Evolutionary conservation across 2,113 vertebrate genomes (phyloP), one percentile per base, ranked within the genome.

Genomic region (Psettodes erumei): DNA sequence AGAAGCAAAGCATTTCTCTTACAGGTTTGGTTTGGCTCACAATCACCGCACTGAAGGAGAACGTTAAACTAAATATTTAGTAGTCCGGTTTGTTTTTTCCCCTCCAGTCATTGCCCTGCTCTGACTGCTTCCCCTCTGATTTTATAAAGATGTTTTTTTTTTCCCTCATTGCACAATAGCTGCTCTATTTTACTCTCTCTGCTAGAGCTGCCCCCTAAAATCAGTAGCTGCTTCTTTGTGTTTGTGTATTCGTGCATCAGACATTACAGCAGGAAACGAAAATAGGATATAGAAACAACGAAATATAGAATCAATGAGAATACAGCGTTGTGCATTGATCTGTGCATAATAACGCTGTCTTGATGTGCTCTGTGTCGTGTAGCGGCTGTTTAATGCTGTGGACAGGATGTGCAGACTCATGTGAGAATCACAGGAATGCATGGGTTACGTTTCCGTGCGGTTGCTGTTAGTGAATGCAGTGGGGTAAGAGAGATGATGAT

Each of bases 1-100:
- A 32, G 64, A 75, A 75, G 56, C 37, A 50, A 72, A 81, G 38
- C 54, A 47, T 72, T 70, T 77, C 80, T 85, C 71, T 76, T 53
- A 32, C 64, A 71, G 77, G 51, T 82, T 86, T 82, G 71, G 53
- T 84, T 83, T 86, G 80, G 85, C 82, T 71, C 68, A n/a, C 45
- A 23, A n/a, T 77, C 56, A 33, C 43, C 1, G 16, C 19, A 35
- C 67, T 1, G 23, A 67, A 72, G 61, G 30, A 76, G 63, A 77
- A 75, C 68, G 63, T 83, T 70, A 58, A 72, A 67, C 77, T 53
- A 75, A 83, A 87, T 77, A 79, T 83, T 85, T 75, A 45, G 62
- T 45, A 38, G 69, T 75, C 58, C 15, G 12, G 3, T 62, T 62
- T 47, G 35, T 67, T 73, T 77, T 70, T 61, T 43, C 23, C 53